Conservation (phyloP, 2,113 vertebrate genomes). For the Otolemur garnettii region DNA sequence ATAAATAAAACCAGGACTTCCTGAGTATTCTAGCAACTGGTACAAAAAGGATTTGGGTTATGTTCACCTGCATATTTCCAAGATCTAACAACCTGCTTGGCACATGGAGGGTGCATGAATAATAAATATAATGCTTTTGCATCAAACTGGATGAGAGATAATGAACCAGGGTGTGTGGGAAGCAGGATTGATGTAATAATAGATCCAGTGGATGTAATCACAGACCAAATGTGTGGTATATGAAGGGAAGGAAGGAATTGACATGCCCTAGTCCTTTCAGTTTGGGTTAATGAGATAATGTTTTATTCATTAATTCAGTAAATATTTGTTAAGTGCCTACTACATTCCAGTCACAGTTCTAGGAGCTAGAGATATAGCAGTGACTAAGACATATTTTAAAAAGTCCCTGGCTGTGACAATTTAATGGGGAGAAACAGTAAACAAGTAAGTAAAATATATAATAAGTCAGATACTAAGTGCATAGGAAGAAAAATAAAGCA, state of each 20-base stretch:
- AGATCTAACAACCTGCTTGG: background rate
- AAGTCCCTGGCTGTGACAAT: background rate
- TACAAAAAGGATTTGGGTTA: background rate
- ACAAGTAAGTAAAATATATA: conserved; percentile 11
- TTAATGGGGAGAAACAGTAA: background rate
- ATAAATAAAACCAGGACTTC: conserved; percentile 8
- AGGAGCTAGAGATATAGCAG: background rate
- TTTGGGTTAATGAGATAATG: background rate
- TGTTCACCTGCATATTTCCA: background rate
- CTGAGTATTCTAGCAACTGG: background rate
- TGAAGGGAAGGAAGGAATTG: background rate
- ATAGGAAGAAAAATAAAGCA: background rate
- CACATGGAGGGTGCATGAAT: background rate
- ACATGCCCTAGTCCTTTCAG: background rate
- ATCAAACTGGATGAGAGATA: background rate
- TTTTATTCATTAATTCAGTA: background rate
- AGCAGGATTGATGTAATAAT: background rate
- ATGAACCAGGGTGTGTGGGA: background rate
- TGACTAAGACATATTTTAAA: conserved; percentile 25
- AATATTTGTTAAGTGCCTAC: background rate
- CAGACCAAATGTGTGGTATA: background rate
- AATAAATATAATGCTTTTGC: background rate
- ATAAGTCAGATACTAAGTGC: background rate
- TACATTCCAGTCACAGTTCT: background rate
- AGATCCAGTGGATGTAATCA: background rate